Base-by-base conservation (phyloP, 2,797 vertebrate species). In the Phoebastria nigripes region DNA sequence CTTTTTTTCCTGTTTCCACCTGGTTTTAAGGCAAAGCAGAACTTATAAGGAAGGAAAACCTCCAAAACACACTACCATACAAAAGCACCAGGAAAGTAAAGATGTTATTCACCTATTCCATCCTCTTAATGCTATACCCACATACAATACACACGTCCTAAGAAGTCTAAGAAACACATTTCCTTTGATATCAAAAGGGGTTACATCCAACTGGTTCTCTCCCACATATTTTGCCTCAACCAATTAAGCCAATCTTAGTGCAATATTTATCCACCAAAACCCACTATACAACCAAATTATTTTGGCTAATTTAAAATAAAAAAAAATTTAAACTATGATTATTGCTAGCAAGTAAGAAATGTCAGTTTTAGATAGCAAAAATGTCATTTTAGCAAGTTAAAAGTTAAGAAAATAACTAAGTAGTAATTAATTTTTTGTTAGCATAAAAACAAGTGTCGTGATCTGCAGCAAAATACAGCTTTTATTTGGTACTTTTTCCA, bases 1-100 rank as follows among this genome's bases (percentile, higher is more conserved):
- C 98, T 44, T 96, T 97, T 90, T 98, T 98, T 81, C 98, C 98
- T 11, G 97, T 96, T 96, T 99, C 98, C 84, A 99, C 98, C 99
- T 99, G 91, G 69, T 94, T 94, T 92, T n/a, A 65, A 71, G 92
- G 42, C 29, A 95, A 87, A 97, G 59, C 4, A 96, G 31, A 82
- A n/a, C 22, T 92, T 19, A 41, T 4, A 73, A 70, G 35, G 44
- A 91, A 66, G 8, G 9, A 89, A 71, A 73, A 42, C 8, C 15
- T 58, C 20, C 51, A 70, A 74, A 66, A 63, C 18, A 89, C 16
- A 35, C 6, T 47, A 59, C 3, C 21, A 54, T 11, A 71, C 6
- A 62, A 73, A 77, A 74, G 15, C 16, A 82, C 9, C 35, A 74
- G 28, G 14, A 83, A 59, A 80, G 10, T 31, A 91, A 85, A 15